A percentile compares a stretch with the other conserved stretches of the same genome.
Evolutionary conservation across 2,888 invertebrate species (phyloP).

Genomic region (Tenthredo scrophulariae): DNA sequence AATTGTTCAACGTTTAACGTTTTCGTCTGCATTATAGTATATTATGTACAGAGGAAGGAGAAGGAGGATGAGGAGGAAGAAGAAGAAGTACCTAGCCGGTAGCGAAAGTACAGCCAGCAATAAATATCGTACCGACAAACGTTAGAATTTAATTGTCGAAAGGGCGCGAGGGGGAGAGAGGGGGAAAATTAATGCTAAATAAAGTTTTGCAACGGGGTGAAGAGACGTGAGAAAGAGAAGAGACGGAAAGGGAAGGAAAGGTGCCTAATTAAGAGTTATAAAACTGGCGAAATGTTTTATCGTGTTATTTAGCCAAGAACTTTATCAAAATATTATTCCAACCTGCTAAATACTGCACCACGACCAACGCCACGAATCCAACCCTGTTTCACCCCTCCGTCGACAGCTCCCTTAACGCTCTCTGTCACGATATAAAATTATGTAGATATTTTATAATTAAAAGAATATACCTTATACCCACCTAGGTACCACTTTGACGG

Average conservation of each 20-base stretch:
- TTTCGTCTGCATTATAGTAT: neutral
- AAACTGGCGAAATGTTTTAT: conserved; percentile 39
- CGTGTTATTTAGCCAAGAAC: conserved; percentile 49
- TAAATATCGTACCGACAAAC: conserved; percentile 31
- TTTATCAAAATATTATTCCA: conserved; percentile 49
- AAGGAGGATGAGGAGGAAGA: neutral
- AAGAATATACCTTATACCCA: conserved; percentile 16
- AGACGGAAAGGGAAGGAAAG: neutral
- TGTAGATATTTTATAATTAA: conserved; percentile 43
- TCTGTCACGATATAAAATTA: conserved; percentile 37
- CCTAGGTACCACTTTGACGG: neutral
- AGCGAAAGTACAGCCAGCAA: neutral
- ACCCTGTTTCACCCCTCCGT: neutral
- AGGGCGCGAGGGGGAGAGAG: conserved; percentile 2
- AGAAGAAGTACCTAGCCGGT: neutral
- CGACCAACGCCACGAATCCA: neutral
- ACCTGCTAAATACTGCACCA: conserved; percentile 33
- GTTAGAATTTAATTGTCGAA: conserved; percentile 19
- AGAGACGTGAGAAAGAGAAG: neutral
- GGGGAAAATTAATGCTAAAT: conserved; percentile 19
- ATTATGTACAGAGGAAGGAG: neutral
- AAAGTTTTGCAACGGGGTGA: conserved; percentile 8
- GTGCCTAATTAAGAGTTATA: conserved; percentile 49
- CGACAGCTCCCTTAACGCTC: neutral
- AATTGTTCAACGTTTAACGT: conserved; percentile 18